These are phyloP conservation scores for Thomomys bottae DNA, from an alignment of 2,113 vertebrate genomes.

Conservation along the genomic window DNA sequence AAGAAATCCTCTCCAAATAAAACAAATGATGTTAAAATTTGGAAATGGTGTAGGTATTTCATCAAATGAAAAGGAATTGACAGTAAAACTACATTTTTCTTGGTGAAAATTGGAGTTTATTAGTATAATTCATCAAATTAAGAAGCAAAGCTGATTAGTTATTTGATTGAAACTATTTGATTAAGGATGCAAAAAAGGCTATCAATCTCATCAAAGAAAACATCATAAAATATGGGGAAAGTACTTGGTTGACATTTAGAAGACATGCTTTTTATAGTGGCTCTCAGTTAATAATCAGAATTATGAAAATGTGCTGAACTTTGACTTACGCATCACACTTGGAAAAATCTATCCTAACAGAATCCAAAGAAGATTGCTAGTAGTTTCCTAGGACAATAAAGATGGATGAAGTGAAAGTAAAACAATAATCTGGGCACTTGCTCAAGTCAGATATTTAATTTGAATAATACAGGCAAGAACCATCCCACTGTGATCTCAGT, in stretches of 20 bases:
- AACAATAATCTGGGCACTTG: not conserved
- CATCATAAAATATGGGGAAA: conserved; percentile 61
- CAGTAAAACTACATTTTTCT: conserved; percentile 69
- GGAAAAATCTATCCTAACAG: conserved; percentile 40
- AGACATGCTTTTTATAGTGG: conserved; percentile 59
- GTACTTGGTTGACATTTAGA: conserved; percentile 59
- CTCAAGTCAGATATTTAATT: conserved; percentile 25
- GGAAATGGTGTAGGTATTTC: conserved; percentile 65
- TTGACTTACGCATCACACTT: conserved; percentile 17
- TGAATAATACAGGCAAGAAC: conserved; percentile 24
- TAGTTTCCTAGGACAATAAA: conserved; percentile 44
- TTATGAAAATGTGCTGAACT: conserved; percentile 50
- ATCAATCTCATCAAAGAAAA: conserved; percentile 79
- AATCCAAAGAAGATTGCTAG: not conserved
- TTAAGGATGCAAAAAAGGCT: conserved; percentile 75
- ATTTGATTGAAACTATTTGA: conserved; percentile 79
- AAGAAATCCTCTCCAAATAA: conserved; percentile 54
- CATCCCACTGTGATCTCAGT: not conserved
- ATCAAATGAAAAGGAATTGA: conserved; percentile 80
- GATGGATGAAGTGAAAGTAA: not conserved
- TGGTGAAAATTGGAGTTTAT: conserved; percentile 82
- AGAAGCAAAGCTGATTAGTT: conserved; percentile 78
- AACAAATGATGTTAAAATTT: conserved; percentile 59
- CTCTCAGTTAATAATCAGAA: conserved; percentile 62
- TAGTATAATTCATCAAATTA: conserved; percentile 85